Conservation (phyloP, 2,888 invertebrate species). For the Scaptomyza polygonia region DNA sequence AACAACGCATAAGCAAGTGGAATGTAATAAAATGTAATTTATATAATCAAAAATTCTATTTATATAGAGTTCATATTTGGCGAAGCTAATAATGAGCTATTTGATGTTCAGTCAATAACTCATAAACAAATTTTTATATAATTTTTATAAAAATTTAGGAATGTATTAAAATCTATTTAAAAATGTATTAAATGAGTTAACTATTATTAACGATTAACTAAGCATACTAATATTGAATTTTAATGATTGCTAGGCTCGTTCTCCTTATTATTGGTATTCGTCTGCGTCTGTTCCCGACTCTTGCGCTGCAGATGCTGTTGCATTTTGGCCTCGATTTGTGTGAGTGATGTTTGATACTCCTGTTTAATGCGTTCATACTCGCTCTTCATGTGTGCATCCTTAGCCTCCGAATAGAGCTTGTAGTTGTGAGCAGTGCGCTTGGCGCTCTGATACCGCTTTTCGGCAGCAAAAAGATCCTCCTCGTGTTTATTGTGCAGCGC, state of each 20-base stretch:
- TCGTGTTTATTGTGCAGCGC: conserved; percentile 85
- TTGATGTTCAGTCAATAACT: background rate
- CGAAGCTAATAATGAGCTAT: background rate
- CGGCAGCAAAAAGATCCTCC: conserved; percentile 85
- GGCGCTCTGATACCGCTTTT: conserved; percentile 87
- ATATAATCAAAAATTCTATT: background rate
- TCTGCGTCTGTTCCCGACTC: conserved; percentile 55
- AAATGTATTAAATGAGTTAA: background rate
- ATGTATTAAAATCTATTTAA: background rate
- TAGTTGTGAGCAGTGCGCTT: conserved; percentile 88
- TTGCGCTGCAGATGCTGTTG: conserved; percentile 76
- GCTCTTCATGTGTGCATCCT: conserved; percentile 87
- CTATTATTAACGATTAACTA: conserved; percentile 24
- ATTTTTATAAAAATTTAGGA: background rate
- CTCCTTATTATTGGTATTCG: conserved; percentile 46
- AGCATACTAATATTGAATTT: background rate
- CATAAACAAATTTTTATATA: background rate
- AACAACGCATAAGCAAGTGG: background rate
- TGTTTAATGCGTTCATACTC: conserved; percentile 88
- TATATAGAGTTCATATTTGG: background rate
- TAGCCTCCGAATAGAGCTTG: conserved; percentile 88
- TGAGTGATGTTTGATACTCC: conserved; percentile 85
- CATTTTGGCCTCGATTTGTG: conserved; percentile 76
- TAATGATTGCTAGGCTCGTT: conserved; percentile 60
- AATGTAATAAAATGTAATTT: background rate